These are phyloP conservation scores for Bryconaethiops microstoma DNA, from an alignment of 2,797 vertebrate species.

Conservation along the genomic window DNA sequence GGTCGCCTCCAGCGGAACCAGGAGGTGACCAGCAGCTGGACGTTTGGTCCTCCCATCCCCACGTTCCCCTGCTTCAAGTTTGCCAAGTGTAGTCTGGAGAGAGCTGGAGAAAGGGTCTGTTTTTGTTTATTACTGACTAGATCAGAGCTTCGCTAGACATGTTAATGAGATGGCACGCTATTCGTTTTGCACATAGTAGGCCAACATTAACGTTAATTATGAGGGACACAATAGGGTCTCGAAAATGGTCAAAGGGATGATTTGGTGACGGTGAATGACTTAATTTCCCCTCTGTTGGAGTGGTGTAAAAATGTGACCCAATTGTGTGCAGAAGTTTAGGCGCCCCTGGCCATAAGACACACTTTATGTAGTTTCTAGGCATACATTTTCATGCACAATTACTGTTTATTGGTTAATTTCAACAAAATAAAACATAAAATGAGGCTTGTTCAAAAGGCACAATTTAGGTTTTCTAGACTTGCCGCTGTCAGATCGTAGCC, in stretches of 20 bases:
- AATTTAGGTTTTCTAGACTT: no score
- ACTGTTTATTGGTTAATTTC: no score
- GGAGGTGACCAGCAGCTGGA: conserved; percentile 47
- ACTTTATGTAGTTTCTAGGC: no score
- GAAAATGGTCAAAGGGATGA: conserved; percentile 15
- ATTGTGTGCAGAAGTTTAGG: no score
- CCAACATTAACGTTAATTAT: neutral
- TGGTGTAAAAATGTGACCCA: conserved; percentile 4
- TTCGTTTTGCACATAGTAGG: conserved; percentile 33
- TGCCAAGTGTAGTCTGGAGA: conserved; percentile 64
- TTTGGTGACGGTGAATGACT: conserved; percentile 7
- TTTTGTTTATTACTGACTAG: conserved; percentile 22
- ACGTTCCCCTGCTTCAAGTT: conserved; percentile 32
- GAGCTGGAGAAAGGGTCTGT: conserved; percentile 12
- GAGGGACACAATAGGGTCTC: neutral
- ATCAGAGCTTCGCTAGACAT: conserved; percentile 22
- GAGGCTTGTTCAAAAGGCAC: no score
- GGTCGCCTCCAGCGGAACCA: conserved; percentile 49
- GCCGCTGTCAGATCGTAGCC: no score
- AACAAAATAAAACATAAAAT: no score
- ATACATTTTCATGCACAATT: no score
- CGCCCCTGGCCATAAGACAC: no score
- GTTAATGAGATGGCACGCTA: neutral
- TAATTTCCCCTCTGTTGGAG: conserved; percentile 15
- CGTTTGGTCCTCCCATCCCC: conserved; percentile 57